Percentiles rank a stretch among this genome's conserved stretches.
These are phyloP conservation scores for Drosophila orena DNA, from an alignment of 1,140 invertebrate species.

Conservation along the genomic window DNA sequence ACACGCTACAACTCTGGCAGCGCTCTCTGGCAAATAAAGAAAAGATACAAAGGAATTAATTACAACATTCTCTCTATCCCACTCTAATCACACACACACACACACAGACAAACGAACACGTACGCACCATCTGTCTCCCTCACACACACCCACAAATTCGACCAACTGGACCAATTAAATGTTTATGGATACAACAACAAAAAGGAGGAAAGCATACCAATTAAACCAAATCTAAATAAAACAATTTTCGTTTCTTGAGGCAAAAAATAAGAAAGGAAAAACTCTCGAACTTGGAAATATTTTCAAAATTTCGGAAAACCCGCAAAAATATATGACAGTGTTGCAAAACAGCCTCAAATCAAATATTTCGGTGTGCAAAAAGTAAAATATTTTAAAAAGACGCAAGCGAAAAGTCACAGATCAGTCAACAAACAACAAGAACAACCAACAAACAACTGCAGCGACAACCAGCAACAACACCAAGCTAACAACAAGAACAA, in stretches of 20 bases:
- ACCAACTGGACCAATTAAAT: slow-evolving; percentile 81
- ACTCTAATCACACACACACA: slow-evolving; percentile 35
- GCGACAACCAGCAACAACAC: slow-evolving; percentile 41
- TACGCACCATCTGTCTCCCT: slow-evolving; percentile 18
- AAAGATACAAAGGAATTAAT: slow-evolving; percentile 13
- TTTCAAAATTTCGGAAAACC: slow-evolving; percentile 26
- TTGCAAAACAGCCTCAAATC: slow-evolving; percentile 54
- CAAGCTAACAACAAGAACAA: slow-evolving; percentile 41
- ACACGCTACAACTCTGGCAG: slow-evolving; percentile 81
- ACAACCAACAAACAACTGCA: slow-evolving; percentile 40
- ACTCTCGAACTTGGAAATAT: slow-evolving; percentile 36
- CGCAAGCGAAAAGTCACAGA: slow-evolving; percentile 13
- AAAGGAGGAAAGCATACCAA: slow-evolving; percentile 22
- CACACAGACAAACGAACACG: slow-evolving; percentile 11
- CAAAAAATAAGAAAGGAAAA: slow-evolving; percentile 27
- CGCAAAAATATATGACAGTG: slow-evolving; percentile 42
- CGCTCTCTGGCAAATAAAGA: slow-evolving; percentile 71
- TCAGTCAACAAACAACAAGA: slow-evolving; percentile 27
- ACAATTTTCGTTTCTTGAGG: slow-evolving; percentile 35
- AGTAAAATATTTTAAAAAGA: slow-evolving; percentile 24
- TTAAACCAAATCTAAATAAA: slow-evolving; percentile 19
- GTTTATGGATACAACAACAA: slow-evolving; percentile 62
- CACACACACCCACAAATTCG: slow-evolving; percentile 28
- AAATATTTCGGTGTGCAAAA: slow-evolving; percentile 65
- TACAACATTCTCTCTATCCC: slow-evolving; percentile 27